Evolutionary conservation across 2,888 invertebrate genomes (phyloP), one percentile per base, ranked within the genome.

Genomic region (Leptopterna dolabrata): DNA sequence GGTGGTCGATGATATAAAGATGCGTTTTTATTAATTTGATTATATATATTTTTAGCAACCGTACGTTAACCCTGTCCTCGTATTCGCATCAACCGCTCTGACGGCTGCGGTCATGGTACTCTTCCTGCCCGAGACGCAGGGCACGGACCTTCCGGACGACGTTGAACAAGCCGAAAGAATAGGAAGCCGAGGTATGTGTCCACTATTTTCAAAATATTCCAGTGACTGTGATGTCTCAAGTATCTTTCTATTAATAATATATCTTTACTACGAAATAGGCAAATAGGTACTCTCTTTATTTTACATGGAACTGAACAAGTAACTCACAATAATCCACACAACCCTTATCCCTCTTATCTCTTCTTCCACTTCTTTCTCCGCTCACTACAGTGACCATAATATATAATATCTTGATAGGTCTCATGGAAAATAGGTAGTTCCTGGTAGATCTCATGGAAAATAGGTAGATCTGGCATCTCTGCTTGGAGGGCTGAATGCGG

Each of bases 61-160:
- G 7, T 89, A 89, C 88, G 88, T 90, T 16, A 89, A 89, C 36
- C 95, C 95, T 0, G 93, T 95, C 2, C 92, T 95, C 47, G 92
- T 95, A 82, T 95, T 95, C 90, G 94, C 95, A 0, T 92, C 91
- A 0, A 94, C 95, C 93, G 94, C 94, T 78, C 90, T 94, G 2
- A 91, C 94, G 78, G 94, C 95, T 71, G 94, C 94, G 19, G 88
- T 93, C n/a, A 91, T 95, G 87, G 94, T 95, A 0, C 91, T 95
- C 27, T 91, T 94, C 90, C 94, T 95, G 87, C 96, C 96, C 0
- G 96, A 96, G 91, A 96, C 96, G 0, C 92, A 93, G 82, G 94
- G 95, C 90, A 93, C 93, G 89, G 94, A 94, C 89, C 91, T 93
- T 78, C 93, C 93, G 4, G 95, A 96, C 92, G 95, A 95, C 0